Evolutionary conservation across 1,140 invertebrate genomes (phyloP), one percentile per base, ranked within the genome.

Genomic region (Drosophila biarmipes): DNA sequence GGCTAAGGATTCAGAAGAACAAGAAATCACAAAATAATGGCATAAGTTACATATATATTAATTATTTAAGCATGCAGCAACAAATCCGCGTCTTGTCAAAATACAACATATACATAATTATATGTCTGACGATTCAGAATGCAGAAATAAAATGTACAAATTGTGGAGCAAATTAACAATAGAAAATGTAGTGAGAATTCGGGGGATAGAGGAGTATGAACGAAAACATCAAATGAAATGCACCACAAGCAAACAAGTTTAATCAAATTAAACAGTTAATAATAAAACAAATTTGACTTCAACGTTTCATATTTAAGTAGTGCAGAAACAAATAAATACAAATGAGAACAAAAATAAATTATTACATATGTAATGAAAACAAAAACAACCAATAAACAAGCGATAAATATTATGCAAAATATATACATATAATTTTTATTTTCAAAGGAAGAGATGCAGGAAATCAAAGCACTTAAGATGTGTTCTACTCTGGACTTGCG

Each of bases 301-400:
- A 90, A 89, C 72, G 84, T 89, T 89, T 89, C 84, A 89, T 89
- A 89, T 87, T 87, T 89, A 89, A 89, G 84, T 89, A 89, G 84
- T 89, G 76, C 79, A 84, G 84, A 81, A 87, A 74, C 78, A 78
- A 85, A 86, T 77, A 86, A 69, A 77, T 49, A 40, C 66, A 79
- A 27, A 58, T 12, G 56, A 64, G 37, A 80, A 43, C 57, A 49
- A 43, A 77, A 80, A 55, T 38, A 68, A 56, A 72, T 79, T 87
- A 89, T 82, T 87, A 69, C 71, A 73, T 73, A 82, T 89, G 82
- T 89, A 89, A 87, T 84, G 72, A 81, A 87, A 72, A 78, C 49
- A 71, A 81, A 74, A 73, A 56, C 19, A 72, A 80, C 38, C 68
- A 80, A 78, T 63, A 77, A 68, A 76, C 78, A 77, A 80, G 24